Evolutionary conservation across 2,113 vertebrate genomes (phyloP).

Genomic region (Beaufortia kweichowensis): DNA sequence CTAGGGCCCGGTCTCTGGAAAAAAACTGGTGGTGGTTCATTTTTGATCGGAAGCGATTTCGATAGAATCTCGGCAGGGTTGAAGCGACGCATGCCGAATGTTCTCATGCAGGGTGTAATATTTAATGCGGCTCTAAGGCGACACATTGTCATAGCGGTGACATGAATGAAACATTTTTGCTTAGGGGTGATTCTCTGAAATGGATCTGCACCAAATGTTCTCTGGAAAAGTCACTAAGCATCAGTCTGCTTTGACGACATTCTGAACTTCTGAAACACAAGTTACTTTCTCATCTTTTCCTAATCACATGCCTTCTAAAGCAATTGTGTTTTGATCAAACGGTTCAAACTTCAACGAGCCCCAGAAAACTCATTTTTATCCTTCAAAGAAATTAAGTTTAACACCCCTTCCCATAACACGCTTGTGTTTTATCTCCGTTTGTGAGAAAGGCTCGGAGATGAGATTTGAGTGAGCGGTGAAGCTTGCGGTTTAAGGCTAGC

Average conservation of each 20-base stretch:
- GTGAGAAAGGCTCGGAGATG: constrained; percentile 14
- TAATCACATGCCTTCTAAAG: constrained; percentile 36
- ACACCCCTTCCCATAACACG: constrained; percentile 29
- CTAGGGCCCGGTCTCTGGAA: constrained; percentile 27
- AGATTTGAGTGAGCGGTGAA: not conserved
- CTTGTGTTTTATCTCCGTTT: not conserved
- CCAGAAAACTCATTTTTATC: constrained; percentile 43
- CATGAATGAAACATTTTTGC: constrained; percentile 37
- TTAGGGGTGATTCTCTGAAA: constrained; percentile 24
- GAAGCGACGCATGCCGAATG: not conserved
- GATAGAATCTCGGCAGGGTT: constrained; percentile 22
- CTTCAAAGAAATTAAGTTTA: constrained; percentile 42
- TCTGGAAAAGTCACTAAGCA: constrained; percentile 18
- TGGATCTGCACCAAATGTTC: constrained; percentile 29
- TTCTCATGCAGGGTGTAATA: constrained; percentile 20
- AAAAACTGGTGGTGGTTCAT: not conserved
- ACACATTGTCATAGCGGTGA: constrained; percentile 15
- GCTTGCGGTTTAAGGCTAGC: constrained; percentile 18
- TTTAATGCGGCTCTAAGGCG: constrained; percentile 5
- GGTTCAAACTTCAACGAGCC: constrained; percentile 21
- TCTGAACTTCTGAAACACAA: not conserved
- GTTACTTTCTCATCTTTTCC: constrained; percentile 43
- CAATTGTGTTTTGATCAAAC: constrained; percentile 47
- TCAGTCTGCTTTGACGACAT: not conserved
- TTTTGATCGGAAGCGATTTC: constrained; percentile 15